Percentiles rank a stretch among this genome's conserved stretches.
phyloP scores from a whole-genome alignment of 2,888 invertebrate species.

The Blomia tropicalis region DNA sequence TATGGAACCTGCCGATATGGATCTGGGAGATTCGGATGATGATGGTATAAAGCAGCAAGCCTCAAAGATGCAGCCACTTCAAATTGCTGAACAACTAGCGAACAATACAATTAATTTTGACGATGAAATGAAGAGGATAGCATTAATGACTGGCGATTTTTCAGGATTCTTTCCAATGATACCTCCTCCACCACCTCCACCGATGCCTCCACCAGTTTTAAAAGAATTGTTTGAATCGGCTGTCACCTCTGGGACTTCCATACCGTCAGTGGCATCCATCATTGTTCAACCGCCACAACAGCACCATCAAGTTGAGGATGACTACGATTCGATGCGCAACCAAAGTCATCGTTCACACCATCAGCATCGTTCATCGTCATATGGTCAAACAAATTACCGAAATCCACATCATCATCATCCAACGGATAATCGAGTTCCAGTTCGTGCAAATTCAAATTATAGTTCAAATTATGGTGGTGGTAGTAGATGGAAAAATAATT shows the following conservation, averaged over 20 bases:
- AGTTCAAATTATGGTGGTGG: not conserved
- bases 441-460: not conserved
- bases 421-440: not conserved
- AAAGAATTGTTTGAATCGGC: conserved; percentile 2
- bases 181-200: conserved; percentile 13
- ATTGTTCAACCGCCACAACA: no score
- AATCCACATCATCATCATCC: not conserved
- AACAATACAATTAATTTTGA: conserved; percentile 1
- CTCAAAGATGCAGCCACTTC: not conserved
- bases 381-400: not conserved
- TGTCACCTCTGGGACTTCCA: not conserved
- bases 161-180: not conserved
- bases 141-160: conserved; percentile 1
- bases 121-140: not conserved
- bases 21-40: conserved; percentile 27
- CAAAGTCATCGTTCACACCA: not conserved
- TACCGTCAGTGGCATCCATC: no score
- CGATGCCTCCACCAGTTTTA: conserved; percentile 13
- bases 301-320: no score
- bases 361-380: not conserved
- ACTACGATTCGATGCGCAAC: not conserved
- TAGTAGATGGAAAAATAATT: not conserved
- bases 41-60: conserved; percentile 10
- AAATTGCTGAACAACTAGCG: not conserved
- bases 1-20: conserved; percentile 29